Base-by-base conservation (phyloP, 2,113 vertebrate genomes). In the Neolamprologus falcicula region DNA sequence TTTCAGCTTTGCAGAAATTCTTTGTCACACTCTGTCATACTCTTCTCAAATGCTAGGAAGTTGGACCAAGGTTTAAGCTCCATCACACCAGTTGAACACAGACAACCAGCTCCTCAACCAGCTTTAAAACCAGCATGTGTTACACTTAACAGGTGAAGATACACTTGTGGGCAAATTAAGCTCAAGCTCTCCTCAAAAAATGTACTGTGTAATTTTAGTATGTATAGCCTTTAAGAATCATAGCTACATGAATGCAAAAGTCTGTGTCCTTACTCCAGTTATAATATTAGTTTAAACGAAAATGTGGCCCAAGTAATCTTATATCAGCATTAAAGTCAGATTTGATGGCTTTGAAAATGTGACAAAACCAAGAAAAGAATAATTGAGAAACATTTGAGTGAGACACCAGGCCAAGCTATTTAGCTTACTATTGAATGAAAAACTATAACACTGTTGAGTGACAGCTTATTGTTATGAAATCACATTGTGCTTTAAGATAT, bases 41-140 rank as follows among this genome's bases (percentile, higher is more conserved):
- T 53, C 3, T 53, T n/a, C 4, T 6, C 13, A 40, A 80, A 85
- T 59, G 33, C 37, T 71, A 95, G 88, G 87, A 54, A 96, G 94
- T 79, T 84, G 83, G 24, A 89, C 11, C 33, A 84, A 92, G 97
- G 52, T 81, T 86, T 80, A 1, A 83, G 84, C n/a, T 79, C 86
- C 2, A 13, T 89, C 45, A 88, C 93, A 3, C 84, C 95, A 7
- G 47, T 94, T 1, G 3, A 94, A 42, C 95, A 94, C 86, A 93
- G 94, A 59, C 95, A 90, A 84, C 7, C 93, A 1, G 40, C 91
- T 50, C 84, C 94, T 37, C 54, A 84, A 26, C 93, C 93, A 54
- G 76, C 92, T 92, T 94, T 95, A 84, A 96, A 95, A 80, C 94
- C 92, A 55, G 92, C 16, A 31, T n/a, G 90, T 1, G 87, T 92